phyloP scores from a whole-genome alignment of 2,113 vertebrate genomes.

The Turdus rufiventris region DNA sequence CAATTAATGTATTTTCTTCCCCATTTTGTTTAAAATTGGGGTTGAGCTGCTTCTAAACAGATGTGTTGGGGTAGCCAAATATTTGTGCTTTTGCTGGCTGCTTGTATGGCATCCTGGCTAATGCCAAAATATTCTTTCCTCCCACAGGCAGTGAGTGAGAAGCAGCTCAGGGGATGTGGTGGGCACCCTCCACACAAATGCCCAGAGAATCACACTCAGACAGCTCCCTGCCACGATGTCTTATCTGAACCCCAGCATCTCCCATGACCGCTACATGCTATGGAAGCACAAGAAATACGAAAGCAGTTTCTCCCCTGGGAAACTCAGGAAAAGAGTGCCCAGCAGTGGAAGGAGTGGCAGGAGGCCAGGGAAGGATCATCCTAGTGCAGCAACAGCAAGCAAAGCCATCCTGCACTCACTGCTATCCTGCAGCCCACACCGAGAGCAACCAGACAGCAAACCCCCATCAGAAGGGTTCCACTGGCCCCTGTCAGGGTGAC shows the following conservation, averaged over 20 bases:
- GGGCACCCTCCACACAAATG: background rate
- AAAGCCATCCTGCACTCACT: accelerated
- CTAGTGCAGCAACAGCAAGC: background rate
- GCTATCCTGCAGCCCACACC: background rate
- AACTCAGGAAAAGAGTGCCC: background rate
- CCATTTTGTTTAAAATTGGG: constrained; percentile 46
- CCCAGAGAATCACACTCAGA: background rate
- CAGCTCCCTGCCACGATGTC: background rate
- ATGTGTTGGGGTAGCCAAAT: constrained; percentile 47
- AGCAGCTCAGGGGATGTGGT: background rate
- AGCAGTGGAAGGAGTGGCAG: background rate
- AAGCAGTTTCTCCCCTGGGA: background rate
- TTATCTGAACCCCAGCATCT: background rate
- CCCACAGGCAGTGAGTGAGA: background rate
- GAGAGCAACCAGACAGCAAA: background rate
- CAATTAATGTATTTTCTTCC: constrained; percentile 37
- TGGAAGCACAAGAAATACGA: background rate
- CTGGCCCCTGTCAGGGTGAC: background rate
- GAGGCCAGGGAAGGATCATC: accelerated
- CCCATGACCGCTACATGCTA: accelerated
- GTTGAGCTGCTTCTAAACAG: constrained; percentile 50
- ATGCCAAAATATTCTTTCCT: background rate
- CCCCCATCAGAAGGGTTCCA: background rate
- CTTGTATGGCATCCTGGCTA: constrained; percentile 8
- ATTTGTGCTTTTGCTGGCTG: constrained; percentile 29